Conservation (phyloP, 2,113 vertebrate genomes). For the Ceuthmochares aereus region DNA sequence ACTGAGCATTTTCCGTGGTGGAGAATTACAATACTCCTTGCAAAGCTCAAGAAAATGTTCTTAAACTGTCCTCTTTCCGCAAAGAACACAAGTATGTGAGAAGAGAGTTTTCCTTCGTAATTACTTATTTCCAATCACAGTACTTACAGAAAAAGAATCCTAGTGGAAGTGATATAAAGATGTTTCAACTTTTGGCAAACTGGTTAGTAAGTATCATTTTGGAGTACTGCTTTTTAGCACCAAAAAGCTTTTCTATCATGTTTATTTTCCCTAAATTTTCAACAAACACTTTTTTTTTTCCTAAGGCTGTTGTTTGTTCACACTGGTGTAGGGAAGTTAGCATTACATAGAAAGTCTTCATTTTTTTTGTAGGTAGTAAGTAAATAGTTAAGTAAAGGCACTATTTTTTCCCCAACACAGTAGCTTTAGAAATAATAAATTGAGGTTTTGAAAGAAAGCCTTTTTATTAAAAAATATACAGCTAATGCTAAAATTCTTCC, state of each 20-base stretch:
- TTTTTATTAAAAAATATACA: neutral
- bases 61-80: neutral
- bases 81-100: neutral
- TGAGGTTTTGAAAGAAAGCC: neutral
- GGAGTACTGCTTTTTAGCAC: neutral
- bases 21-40: conserved; percentile 6
- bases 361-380: neutral
- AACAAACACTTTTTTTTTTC: neutral
- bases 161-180: neutral
- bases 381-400: neutral
- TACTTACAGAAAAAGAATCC: neutral
- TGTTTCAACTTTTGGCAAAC: neutral
- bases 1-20: conserved; percentile 19
- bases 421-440: neutral
- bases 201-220: neutral
- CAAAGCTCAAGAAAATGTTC: conserved; percentile 24
- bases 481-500: neutral
- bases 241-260: neutral
- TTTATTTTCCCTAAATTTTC: neutral
- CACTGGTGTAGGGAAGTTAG: neutral
- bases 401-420: neutral
- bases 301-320: neutral
- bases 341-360: neutral
- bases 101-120: conserved; percentile 5
- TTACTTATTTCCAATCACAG: conserved; percentile 17